Evolutionary conservation across 2,888 invertebrate species (phyloP), one percentile per base, ranked within the genome.

Genomic region (Eristalinus sepulchralis): DNA sequence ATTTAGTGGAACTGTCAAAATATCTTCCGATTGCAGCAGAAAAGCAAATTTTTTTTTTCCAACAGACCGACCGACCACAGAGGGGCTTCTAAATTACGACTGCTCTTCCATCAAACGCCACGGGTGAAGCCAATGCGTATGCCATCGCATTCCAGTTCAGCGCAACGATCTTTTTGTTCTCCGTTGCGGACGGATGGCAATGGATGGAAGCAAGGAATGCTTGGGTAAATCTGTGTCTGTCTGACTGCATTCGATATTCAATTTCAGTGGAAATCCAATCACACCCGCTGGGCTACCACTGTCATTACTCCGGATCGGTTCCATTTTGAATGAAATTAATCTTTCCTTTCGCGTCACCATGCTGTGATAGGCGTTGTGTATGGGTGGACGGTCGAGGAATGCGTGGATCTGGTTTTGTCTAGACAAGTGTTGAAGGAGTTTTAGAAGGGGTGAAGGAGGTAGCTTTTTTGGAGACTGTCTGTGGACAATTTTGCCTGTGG

Each of bases 201-300:
- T 68, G 68, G 68, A 77, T 22, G 39, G n/a, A 24, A 11, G 53
- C 11, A 24, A 11, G 11, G 60, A 20, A 33, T n/a, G 22, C 17
- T 27, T 27, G 22, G 11, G 55, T 75, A 47, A 27, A 55, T 66
- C 55, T 68, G 64, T 59, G 66, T 63, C 53, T 59, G 31, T 20
- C 27, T 39, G 77, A 53, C 60, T 78, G 73, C 73, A 78, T 77
- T 82, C 73, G 73, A 86, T 78, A 82, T 82, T 82, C 82, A 82
- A 78, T 86, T 82, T 75, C 47, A 78, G 72, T 47, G 53, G 72
- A 84, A 85, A 85, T 85, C 84, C 84, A 85, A 85, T 85, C 81
- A 85, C 67, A 39, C 57, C 71, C 57, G 53, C 68, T 64, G 34
- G 68, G 34, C 27, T 27, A 27, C 5, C 27, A 27, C 2, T 27